Percentiles rank a stretch among this genome's conserved stretches.
These are phyloP conservation scores for Entomobrya multifasciata DNA, from an alignment of 2,888 invertebrate species.

Conservation along the genomic window DNA sequence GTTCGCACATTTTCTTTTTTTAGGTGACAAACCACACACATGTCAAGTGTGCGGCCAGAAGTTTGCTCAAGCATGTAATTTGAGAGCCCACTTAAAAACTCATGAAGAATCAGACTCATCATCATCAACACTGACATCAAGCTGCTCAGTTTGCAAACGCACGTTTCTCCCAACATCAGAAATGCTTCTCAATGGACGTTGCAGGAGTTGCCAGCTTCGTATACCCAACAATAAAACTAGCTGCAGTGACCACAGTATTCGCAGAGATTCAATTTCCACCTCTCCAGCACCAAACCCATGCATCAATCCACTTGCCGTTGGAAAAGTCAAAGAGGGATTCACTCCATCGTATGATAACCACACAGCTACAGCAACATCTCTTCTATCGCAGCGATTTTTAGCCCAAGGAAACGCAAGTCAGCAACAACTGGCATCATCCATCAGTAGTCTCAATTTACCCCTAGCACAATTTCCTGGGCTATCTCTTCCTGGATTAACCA, in stretches of 20 bases:
- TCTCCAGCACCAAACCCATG: not conserved
- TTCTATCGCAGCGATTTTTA: not conserved
- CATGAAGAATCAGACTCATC: constrained; percentile 84
- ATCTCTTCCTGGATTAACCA: constrained; percentile 23
- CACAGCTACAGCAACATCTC: no score
- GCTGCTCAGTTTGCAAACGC: constrained; percentile 73
- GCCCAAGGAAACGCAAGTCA: not conserved
- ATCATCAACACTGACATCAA: constrained; percentile 60
- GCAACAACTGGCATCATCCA: not conserved
- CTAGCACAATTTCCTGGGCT: constrained; percentile 50
- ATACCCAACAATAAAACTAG: not conserved
- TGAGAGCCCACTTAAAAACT: constrained; percentile 88
- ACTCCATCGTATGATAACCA: not conserved
- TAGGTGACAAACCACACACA: constrained; percentile 87
- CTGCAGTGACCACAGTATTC: constrained; percentile 6
- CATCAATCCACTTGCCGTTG: not conserved
- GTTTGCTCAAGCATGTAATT: constrained; percentile 87
- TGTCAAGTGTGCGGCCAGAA: constrained; percentile 88
- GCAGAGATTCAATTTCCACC: constrained; percentile 16
- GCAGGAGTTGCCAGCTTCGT: constrained; percentile 67
- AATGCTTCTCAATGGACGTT: constrained; percentile 75
- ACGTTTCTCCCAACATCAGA: constrained; percentile 63
- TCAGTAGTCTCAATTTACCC: not conserved
- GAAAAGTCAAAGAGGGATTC: not conserved
- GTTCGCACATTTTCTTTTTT: not conserved